These are phyloP conservation scores for Lordiphosa clarofinis DNA, from an alignment of 1,140 invertebrate genomes.

Conservation along the genomic window DNA sequence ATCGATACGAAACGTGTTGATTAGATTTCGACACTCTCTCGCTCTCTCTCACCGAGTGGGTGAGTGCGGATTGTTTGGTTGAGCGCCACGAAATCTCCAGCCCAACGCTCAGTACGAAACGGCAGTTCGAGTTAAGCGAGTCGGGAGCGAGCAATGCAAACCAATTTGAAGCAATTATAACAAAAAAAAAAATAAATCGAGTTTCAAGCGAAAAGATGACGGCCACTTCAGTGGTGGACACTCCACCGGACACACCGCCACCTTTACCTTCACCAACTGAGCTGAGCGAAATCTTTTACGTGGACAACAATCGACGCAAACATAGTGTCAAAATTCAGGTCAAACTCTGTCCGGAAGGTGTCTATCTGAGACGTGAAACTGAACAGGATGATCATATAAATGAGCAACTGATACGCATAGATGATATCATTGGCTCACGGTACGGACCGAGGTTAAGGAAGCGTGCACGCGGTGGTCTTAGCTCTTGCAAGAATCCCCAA, in stretches of 20 bases:
- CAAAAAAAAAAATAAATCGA: constrained; percentile 20
- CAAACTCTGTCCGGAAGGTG: constrained; percentile 85
- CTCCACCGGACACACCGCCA: too few species aligned
- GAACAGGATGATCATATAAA: constrained; percentile 82
- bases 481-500: constrained; percentile 80
- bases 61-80: constrained; percentile 13
- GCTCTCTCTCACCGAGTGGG: background rate
- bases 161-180: constrained; percentile 3
- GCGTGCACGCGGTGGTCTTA: constrained; percentile 82
- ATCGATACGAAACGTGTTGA: constrained; percentile 69
- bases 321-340: constrained; percentile 90
- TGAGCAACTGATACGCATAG: constrained; percentile 86
- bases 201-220: too few species aligned
- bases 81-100: too few species aligned
- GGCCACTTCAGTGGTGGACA: too few species aligned
- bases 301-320: constrained; percentile 84
- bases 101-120: background rate
- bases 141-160: constrained; percentile 10
- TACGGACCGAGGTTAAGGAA: constrained; percentile 87
- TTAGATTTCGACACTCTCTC: constrained; percentile 66
- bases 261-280: constrained; percentile 29
- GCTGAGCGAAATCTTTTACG: constrained; percentile 92
- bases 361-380: constrained; percentile 86
- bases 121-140: constrained; percentile 5
- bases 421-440: constrained; percentile 89